Evolutionary conservation across 2,797 vertebrate genomes (phyloP).

Genomic region (Alca torda): DNA sequence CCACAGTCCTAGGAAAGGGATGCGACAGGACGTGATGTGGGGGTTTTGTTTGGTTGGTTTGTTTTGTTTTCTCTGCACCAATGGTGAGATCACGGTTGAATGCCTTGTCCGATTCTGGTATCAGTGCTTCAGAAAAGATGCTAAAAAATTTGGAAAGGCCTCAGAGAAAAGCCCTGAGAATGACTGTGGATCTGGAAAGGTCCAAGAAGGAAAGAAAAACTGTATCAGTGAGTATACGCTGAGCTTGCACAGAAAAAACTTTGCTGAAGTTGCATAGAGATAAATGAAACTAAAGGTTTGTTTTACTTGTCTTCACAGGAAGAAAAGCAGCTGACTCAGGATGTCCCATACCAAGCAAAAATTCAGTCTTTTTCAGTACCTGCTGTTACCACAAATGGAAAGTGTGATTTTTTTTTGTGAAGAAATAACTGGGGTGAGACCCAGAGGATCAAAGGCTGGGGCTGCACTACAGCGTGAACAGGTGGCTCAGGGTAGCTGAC

Average conservation of each 20-base stretch:
- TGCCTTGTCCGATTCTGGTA: not conserved
- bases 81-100: not conserved
- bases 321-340: not conserved
- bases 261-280: not conserved
- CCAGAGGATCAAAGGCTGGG: not conserved
- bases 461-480: rapidly evolving
- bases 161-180: not conserved
- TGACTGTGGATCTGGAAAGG: not conserved
- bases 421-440: not conserved
- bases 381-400: not conserved
- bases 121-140: not conserved
- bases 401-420: not conserved
- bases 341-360: not conserved
- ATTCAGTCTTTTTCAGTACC: not conserved
- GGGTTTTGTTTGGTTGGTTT: not conserved
- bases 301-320: not conserved
- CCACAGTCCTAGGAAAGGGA: not conserved
- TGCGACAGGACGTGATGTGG: not conserved
- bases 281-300: not conserved
- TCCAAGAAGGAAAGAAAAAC: not conserved
- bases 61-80: not conserved
- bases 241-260: not conserved
- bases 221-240: not conserved
- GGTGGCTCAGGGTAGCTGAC: rapidly evolving
- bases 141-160: not conserved